Evolutionary conservation across 2,797 vertebrate species (phyloP).

Genomic region (Danio choprae): DNA sequence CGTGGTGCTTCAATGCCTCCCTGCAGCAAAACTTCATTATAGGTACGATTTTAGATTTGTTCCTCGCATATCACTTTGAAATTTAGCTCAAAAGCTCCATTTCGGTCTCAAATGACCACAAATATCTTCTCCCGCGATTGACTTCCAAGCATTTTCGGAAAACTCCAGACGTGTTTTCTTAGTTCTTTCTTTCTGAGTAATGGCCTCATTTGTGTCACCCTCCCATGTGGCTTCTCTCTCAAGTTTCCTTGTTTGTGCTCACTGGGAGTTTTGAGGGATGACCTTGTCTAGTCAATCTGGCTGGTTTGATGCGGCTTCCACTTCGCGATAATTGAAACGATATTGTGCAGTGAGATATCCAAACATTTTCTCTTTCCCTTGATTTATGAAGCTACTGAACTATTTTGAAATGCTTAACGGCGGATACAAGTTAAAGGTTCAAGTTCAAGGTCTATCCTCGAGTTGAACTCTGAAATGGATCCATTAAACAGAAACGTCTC

Average conservation of each 20-base stretch:
- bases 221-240: slow-evolving; percentile 28
- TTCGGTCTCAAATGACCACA: slow-evolving; percentile 26
- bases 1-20: slow-evolving; percentile 15
- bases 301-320: slow-evolving; percentile 16
- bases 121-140: not conserved
- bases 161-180: slow-evolving; percentile 39
- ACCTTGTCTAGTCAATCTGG: slow-evolving; percentile 29
- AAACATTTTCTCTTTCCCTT: not conserved
- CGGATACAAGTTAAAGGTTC: not conserved
- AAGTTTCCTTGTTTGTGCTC: not conserved
- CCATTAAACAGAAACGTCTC: not conserved
- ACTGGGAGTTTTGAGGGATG: slow-evolving; percentile 27
- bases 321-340: slow-evolving; percentile 31
- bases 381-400: not conserved
- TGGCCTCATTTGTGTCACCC: slow-evolving; percentile 42
- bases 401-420: not conserved
- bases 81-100: not conserved
- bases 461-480: not conserved
- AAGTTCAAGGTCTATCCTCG: not conserved
- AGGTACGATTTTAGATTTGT: slow-evolving; percentile 30
- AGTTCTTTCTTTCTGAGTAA: slow-evolving; percentile 30
- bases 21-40: slow-evolving; percentile 36
- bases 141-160: slow-evolving; percentile 28
- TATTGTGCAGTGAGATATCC: not conserved
- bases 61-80: slow-evolving; percentile 39